These are phyloP conservation scores for Micoletzkya japonica DNA, from an alignment of 2,888 invertebrate genomes.

Conservation along the genomic window DNA sequence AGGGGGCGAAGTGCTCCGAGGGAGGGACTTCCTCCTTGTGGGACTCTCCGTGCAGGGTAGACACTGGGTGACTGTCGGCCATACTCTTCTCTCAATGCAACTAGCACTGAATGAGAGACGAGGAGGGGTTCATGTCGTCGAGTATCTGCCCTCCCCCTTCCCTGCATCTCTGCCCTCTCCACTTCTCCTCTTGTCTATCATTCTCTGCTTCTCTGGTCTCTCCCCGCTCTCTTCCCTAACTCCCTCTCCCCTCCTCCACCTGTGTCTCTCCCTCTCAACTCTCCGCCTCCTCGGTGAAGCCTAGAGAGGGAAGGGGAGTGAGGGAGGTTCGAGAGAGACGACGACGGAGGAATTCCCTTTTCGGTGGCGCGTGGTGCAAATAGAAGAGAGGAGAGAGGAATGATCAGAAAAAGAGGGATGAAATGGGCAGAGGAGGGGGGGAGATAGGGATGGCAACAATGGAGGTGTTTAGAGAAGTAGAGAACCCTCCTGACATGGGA, in stretches of 20 bases:
- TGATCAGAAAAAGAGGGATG: slow-evolving; percentile 21
- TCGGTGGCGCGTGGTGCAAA: slow-evolving; percentile 17
- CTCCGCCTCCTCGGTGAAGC: background rate
- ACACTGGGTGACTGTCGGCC: background rate
- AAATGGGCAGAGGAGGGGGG: background rate
- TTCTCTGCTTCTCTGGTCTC: no score
- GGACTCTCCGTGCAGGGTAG: no score
- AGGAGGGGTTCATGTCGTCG: background rate
- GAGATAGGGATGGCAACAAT: slow-evolving; percentile 5
- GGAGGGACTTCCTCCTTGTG: no score
- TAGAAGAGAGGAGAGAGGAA: slow-evolving; percentile 16
- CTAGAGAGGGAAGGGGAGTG: slow-evolving; percentile 1
- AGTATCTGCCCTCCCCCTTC: background rate
- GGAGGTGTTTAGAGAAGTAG: no score
- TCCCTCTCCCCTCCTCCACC: slow-evolving; percentile 3
- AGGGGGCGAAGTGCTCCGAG: no score
- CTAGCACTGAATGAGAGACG: background rate
- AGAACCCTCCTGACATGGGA: no score
- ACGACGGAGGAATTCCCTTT: slow-evolving; percentile 9
- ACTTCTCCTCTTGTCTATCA: background rate
- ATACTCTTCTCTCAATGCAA: background rate
- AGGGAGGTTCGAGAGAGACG: slow-evolving; percentile 3
- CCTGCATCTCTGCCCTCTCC: background rate
- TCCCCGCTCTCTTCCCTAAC: no score
- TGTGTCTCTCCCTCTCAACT: slow-evolving; percentile 11